phyloP scores from a whole-genome alignment of 1,140 invertebrate species.

The Drosophila parvula region DNA sequence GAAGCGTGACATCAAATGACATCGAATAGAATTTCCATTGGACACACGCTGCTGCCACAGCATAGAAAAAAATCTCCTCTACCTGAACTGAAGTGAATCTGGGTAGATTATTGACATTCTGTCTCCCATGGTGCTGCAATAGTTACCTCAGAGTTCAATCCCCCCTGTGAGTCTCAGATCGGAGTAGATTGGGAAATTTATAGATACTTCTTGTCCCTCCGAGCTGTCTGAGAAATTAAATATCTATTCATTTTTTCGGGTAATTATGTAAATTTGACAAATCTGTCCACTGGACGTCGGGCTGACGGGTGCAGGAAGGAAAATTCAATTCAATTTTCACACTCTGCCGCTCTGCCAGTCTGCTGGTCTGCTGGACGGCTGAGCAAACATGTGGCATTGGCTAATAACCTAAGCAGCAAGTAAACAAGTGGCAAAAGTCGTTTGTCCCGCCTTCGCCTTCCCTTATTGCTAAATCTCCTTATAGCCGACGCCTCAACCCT shows the following conservation, averaged over 20 bases:
- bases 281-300: conserved; percentile 7
- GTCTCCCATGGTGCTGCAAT: conserved; percentile 37
- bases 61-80: conserved; percentile 17
- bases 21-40: conserved; percentile 60
- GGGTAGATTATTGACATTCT: conserved; percentile 41
- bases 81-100: conserved; percentile 51
- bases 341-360: conserved; percentile 8
- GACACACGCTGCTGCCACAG: conserved; percentile 30
- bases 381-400: conserved; percentile 69
- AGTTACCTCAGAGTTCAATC: conserved; percentile 34
- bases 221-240: conserved; percentile 20
- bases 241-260: conserved; percentile 58
- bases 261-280: conserved; percentile 61
- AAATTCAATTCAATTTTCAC: conserved; percentile 58
- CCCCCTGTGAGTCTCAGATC: conserved; percentile 18
- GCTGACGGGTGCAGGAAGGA: background rate
- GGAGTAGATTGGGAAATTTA: conserved; percentile 56
- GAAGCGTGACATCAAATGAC: conserved; percentile 80
- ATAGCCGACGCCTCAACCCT: background rate
- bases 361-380: conserved; percentile 22
- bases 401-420: conserved; percentile 78
- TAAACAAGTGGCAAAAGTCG: conserved; percentile 61
- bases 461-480: conserved; percentile 13
- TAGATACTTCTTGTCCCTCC: conserved; percentile 55
- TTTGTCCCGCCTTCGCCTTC: conserved; percentile 4